These are phyloP conservation scores for Lepus timidus DNA, from an alignment of 2,113 vertebrate species.

Conservation along the genomic window DNA sequence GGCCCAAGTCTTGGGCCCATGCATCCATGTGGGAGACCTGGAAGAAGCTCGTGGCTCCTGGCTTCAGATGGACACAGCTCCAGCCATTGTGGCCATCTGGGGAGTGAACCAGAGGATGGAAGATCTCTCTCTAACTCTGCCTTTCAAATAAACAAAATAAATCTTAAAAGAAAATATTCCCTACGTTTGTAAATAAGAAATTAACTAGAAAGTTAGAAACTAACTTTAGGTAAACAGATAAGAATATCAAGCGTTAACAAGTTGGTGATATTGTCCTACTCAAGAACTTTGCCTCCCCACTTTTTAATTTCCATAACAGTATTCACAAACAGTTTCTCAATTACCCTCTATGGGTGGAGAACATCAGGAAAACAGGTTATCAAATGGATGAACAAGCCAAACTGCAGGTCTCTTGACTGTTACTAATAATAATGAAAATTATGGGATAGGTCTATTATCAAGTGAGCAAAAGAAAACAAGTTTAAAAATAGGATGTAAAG, in stretches of 20 bases:
- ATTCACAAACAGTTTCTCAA: not conserved
- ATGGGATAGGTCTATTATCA: not conserved
- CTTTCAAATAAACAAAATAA: not conserved
- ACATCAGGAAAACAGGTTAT: not conserved
- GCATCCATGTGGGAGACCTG: too few species aligned
- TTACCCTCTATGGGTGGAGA: not conserved
- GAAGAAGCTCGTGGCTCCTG: too few species aligned
- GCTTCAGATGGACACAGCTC: too few species aligned
- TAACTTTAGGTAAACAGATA: not conserved
- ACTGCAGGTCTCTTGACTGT: not conserved
- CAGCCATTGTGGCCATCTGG: too few species aligned
- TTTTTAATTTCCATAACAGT: slow-evolving; percentile 7
- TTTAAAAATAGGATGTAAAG: slow-evolving; percentile 4
- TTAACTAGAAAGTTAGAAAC: not conserved
- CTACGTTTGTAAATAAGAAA: slow-evolving; percentile 29
- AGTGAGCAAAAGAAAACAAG: not conserved
- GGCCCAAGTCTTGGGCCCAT: too few species aligned
- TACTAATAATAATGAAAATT: not conserved
- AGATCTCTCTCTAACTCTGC: too few species aligned
- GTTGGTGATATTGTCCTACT: not conserved
- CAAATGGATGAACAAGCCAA: not conserved
- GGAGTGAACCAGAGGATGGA: too few species aligned
- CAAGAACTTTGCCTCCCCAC: not conserved
- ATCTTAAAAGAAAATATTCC: slow-evolving; percentile 23
- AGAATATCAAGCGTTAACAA: slow-evolving; percentile 29